phyloP scores from a whole-genome alignment of 2,888 invertebrate genomes.

The Helleia helle region DNA sequence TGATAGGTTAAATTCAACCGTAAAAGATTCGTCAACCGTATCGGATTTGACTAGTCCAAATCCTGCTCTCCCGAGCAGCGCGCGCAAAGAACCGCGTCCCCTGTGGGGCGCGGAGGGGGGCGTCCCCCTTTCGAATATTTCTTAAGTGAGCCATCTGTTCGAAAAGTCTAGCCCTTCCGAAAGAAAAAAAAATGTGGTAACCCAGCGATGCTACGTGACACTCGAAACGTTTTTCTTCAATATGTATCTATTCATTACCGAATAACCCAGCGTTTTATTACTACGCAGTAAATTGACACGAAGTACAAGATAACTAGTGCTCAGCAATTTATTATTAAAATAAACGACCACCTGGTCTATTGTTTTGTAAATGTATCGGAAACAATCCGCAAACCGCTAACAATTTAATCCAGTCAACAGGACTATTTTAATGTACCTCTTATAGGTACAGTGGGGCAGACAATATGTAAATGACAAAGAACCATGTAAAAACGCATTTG shows the following conservation, averaged over 20 bases:
- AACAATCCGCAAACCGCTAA: neutral
- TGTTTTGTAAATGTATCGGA: slow-evolving; percentile 6
- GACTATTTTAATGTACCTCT: no score
- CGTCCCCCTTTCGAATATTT: no score
- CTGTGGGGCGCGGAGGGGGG: no score
- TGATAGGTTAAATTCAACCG: no score
- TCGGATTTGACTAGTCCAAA: no score
- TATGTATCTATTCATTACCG: neutral
- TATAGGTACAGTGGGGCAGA: neutral
- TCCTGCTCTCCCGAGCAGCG: no score
- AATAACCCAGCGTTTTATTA: slow-evolving; percentile 4
- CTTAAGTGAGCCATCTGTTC: no score
- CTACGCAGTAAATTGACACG: slow-evolving; percentile 4
- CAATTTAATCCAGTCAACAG: neutral
- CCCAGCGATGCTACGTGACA: slow-evolving; percentile 5
- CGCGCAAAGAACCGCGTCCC: no score
- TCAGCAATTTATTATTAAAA: slow-evolving; percentile 11
- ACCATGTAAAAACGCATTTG: neutral
- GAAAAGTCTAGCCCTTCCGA: no score
- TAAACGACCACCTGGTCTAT: slow-evolving; percentile 5
- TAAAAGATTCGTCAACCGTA: no score
- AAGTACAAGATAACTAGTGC: slow-evolving; percentile 4
- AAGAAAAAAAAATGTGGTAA: no score
- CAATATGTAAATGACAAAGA: slow-evolving; percentile 1
- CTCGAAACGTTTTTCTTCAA: neutral